Conservation (phyloP, 2,888 invertebrate species). For the Drosophila emarginata region DNA sequence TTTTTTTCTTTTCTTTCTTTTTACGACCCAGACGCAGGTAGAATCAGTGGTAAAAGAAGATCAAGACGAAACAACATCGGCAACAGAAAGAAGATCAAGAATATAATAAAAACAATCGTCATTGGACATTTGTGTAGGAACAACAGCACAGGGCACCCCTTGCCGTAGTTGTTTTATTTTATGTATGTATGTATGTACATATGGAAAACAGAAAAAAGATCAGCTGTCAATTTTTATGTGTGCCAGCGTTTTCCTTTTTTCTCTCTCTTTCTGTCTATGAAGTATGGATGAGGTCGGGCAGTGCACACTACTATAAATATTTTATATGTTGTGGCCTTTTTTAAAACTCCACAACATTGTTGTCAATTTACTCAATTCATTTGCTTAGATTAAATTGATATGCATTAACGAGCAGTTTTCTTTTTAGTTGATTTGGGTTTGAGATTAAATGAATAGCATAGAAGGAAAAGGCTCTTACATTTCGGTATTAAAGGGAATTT, state of each 20-base stretch:
- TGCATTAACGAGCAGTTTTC: conserved; percentile 42
- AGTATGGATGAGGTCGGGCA: not conserved
- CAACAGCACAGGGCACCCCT: not conserved
- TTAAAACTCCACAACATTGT: conserved; percentile 33
- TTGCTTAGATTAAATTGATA: conserved; percentile 62
- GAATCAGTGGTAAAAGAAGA: conserved; percentile 35
- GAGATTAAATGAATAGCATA: not conserved
- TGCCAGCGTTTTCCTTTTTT: conserved; percentile 29
- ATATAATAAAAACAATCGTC: conserved; percentile 4
- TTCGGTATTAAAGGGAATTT: no score
- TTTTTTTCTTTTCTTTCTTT: conserved; percentile 56
- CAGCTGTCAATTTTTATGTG: conserved; percentile 68
- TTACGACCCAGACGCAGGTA: conserved; percentile 60
- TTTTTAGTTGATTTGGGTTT: conserved; percentile 45
- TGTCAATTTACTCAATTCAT: conserved; percentile 55
- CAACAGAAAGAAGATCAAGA: conserved; percentile 45
- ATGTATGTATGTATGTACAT: conserved; percentile 11
- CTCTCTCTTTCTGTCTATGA: not conserved
- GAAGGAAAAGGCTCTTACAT: no score
- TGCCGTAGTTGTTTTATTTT: not conserved
- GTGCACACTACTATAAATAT: conserved; percentile 24
- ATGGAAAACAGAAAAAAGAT: conserved; percentile 48
- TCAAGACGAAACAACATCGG: conserved; percentile 25
- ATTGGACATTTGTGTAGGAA: not conserved
- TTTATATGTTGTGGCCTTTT: conserved; percentile 34